These are phyloP conservation scores for Anaspis maculata DNA, from an alignment of 2,888 invertebrate species.

Conservation along the genomic window DNA sequence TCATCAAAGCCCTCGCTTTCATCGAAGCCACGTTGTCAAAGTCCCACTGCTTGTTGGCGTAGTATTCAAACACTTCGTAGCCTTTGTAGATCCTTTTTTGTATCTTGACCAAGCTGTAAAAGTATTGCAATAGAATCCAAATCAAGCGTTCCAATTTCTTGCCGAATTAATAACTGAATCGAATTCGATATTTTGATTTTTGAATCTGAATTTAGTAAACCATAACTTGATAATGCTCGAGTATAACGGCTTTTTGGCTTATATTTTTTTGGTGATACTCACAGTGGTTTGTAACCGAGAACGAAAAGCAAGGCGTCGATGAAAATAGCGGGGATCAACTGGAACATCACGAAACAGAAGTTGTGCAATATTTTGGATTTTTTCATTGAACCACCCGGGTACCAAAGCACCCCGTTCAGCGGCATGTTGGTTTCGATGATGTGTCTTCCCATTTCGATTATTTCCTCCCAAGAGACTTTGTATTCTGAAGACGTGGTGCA, in stretches of 20 bases:
- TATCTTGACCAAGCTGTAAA: slow-evolving; percentile 67
- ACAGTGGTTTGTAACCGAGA: slow-evolving; percentile 83
- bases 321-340: slow-evolving; percentile 82
- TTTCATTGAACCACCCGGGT: slow-evolving; percentile 81
- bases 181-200: too few relatives aligned
- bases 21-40: slow-evolving; percentile 65
- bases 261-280: too few relatives aligned
- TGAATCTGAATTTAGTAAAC: too few relatives aligned
- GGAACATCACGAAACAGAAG: slow-evolving; percentile 77
- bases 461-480: slow-evolving; percentile 79
- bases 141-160: too few relatives aligned
- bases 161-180: too few relatives aligned
- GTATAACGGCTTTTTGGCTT: too few relatives aligned
- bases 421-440: slow-evolving; percentile 72
- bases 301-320: slow-evolving; percentile 71
- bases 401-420: slow-evolving; percentile 78
- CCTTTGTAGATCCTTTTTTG: slow-evolving; percentile 79
- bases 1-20: slow-evolving; percentile 50
- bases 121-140: too few relatives aligned
- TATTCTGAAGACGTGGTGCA: slow-evolving; percentile 74
- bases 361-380: slow-evolving; percentile 68
- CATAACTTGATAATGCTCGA: too few relatives aligned
- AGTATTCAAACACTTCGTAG: slow-evolving; percentile 84
- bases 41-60: slow-evolving; percentile 88
- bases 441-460: slow-evolving; percentile 72